These are phyloP conservation scores for Alethe castanea DNA, from an alignment of 2,113 vertebrate species.

Conservation along the genomic window DNA sequence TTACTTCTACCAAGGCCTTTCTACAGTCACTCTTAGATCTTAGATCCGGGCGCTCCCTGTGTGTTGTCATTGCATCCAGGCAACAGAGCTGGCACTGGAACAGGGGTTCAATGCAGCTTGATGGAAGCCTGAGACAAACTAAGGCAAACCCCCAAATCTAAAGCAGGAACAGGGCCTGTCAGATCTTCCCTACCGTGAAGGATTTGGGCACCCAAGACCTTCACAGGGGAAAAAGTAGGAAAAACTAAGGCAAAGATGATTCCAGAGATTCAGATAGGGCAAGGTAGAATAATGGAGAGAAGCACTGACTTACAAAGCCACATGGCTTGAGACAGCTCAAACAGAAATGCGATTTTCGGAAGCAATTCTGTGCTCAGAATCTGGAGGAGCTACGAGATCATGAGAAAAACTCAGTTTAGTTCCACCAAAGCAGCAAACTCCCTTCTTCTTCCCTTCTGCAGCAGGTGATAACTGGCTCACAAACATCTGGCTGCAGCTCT, in stretches of 20 bases:
- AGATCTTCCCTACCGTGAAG: neutral
- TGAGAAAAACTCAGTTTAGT: neutral
- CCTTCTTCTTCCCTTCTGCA: neutral
- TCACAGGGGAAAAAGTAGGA: neutral
- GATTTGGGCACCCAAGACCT: neutral
- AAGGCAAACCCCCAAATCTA: neutral
- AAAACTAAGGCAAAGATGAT: neutral
- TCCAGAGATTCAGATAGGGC: neutral
- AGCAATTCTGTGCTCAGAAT: neutral
- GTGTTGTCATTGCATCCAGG: fast-evolving
- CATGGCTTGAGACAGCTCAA: neutral
- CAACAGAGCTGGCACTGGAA: neutral
- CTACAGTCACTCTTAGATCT: neutral
- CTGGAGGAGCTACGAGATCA: neutral
- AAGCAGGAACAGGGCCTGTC: neutral
- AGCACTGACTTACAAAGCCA: neutral
- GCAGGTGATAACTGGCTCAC: neutral
- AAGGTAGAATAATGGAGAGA: neutral
- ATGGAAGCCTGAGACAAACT: neutral
- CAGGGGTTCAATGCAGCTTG: neutral
- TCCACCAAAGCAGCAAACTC: neutral
- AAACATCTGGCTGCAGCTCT: neutral
- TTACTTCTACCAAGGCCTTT: neutral
- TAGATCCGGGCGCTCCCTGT: neutral
- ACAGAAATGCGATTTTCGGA: neutral